phyloP scores from a whole-genome alignment of 2,797 vertebrate species.

The Pipistrellus pygmaeus region DNA sequence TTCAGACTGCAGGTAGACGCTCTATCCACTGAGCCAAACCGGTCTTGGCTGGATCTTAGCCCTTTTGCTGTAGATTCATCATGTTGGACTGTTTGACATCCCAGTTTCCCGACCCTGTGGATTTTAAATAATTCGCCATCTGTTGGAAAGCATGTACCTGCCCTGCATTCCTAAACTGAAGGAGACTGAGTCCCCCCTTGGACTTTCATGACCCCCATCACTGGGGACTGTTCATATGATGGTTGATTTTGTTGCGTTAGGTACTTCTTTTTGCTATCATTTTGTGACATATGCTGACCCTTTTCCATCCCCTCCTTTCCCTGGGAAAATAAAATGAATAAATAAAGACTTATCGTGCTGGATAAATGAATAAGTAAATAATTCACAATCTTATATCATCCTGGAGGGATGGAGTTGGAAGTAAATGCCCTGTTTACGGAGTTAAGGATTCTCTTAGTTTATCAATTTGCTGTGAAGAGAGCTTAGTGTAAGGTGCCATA shows the following conservation, averaged over 20 bases:
- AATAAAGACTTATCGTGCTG: conserved; percentile 77
- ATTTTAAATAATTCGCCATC: conserved; percentile 39
- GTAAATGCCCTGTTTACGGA: neutral
- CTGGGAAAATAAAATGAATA: conserved; percentile 74
- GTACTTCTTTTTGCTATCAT: conserved; percentile 65
- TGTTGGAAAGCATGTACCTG: conserved; percentile 47
- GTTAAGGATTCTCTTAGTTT: neutral
- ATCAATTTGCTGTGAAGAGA: neutral
- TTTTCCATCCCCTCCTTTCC: conserved; percentile 50
- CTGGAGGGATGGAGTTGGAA: neutral
- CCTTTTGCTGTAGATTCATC: neutral
- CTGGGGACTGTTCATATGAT: conserved; percentile 54
- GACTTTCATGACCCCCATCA: conserved; percentile 58
- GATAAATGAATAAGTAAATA: conserved; percentile 15
- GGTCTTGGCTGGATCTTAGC: too few species aligned
- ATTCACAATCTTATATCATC: neutral
- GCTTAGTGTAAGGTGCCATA: neutral
- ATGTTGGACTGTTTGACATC: neutral
- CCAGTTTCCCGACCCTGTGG: neutral
- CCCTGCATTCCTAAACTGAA: conserved; percentile 50
- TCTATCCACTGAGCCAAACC: too few species aligned
- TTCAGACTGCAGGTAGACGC: too few species aligned
- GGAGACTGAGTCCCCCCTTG: conserved; percentile 50
- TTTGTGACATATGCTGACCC: conserved; percentile 75
- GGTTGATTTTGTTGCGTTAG: conserved; percentile 68